phyloP scores from a whole-genome alignment of 2,113 vertebrate genomes.

The Salminus brasiliensis region DNA sequence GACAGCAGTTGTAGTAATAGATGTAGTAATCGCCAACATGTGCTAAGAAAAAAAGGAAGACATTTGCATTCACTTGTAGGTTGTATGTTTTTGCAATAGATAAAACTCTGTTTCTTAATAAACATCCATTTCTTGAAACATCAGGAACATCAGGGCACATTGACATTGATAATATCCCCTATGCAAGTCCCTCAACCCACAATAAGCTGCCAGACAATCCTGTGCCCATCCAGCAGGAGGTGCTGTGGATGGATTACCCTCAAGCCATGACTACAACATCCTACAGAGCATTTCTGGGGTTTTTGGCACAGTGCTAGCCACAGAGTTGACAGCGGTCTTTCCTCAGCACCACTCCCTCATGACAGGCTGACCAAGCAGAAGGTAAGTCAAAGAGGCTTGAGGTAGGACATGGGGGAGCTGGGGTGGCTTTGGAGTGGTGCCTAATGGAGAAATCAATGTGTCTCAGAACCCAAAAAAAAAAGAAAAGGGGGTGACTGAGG shows the following conservation, averaged over 20 bases:
- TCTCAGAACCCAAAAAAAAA: slow-evolving; percentile 49
- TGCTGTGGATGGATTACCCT: not conserved
- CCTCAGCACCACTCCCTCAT: slow-evolving; percentile 15
- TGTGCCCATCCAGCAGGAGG: slow-evolving; percentile 19
- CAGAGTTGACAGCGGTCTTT: slow-evolving; percentile 47
- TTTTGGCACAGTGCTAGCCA: slow-evolving; percentile 36
- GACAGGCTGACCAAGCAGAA: slow-evolving; percentile 29
- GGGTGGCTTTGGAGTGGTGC: slow-evolving; percentile 55
- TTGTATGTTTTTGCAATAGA: no score
- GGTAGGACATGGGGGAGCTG: slow-evolving; percentile 10
- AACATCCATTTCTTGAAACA: no score
- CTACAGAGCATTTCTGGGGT: slow-evolving; percentile 4
- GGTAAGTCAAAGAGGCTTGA: slow-evolving; percentile 30
- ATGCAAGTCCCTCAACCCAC: no score
- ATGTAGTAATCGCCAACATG: no score
- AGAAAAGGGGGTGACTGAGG: not conserved
- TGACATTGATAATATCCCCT: no score
- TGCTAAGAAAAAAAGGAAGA: no score
- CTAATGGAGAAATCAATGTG: slow-evolving; percentile 68
- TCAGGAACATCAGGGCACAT: no score
- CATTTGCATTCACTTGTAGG: no score
- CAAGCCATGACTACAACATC: not conserved
- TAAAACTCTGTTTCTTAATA: no score
- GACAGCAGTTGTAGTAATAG: no score
- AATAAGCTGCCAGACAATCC: not conserved